Evolutionary conservation across 2,113 vertebrate species (phyloP).

Genomic region (Stegostoma tigrinum): DNA sequence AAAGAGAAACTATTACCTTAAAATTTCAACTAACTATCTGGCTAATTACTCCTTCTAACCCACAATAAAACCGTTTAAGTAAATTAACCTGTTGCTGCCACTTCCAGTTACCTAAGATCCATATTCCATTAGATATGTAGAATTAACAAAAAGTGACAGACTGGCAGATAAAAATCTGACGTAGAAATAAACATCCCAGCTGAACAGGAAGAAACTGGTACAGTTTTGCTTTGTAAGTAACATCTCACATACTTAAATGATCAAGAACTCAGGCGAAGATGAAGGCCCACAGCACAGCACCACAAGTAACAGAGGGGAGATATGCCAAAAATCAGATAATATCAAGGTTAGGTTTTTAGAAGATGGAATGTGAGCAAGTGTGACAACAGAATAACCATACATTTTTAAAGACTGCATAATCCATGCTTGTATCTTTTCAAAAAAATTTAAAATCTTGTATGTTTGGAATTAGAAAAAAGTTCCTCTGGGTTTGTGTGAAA

Average conservation of each 20-base stretch:
- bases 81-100: not conserved
- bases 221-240: not conserved
- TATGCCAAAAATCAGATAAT: not conserved
- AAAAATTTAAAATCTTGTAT: too few relatives aligned
- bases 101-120: not conserved
- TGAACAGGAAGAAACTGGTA: not conserved
- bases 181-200: not conserved
- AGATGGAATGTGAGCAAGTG: not conserved
- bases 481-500: not conserved
- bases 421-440: not conserved
- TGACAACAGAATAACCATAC: not conserved
- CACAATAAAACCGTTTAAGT: not conserved
- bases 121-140: not conserved
- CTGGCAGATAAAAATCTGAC: conserved; percentile 7
- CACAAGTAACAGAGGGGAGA: not conserved
- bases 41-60: not conserved
- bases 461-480: too few relatives aligned
- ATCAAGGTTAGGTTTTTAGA: not conserved
- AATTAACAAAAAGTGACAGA: not conserved
- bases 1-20: too few relatives aligned
- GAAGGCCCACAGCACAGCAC: not conserved
- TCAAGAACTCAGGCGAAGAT: not conserved
- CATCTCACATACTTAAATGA: not conserved
- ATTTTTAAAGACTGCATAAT: not conserved
- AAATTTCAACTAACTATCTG: not conserved